These are phyloP conservation scores for Prosopocoilus inquinatus DNA, from an alignment of 2,888 invertebrate genomes.

Conservation along the genomic window DNA sequence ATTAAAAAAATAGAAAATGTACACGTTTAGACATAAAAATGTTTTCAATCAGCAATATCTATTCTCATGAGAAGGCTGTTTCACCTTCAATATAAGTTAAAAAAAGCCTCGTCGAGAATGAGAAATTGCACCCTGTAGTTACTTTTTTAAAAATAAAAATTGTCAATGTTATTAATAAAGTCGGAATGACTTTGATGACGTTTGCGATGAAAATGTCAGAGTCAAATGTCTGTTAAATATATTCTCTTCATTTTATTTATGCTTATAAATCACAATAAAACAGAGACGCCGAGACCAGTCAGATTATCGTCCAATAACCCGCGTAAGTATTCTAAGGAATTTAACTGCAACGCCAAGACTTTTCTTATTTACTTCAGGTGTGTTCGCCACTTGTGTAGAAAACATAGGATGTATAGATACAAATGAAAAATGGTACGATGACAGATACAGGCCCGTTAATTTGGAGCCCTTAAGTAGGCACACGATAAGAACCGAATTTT, in stretches of 20 bases:
- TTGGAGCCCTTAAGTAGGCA: conserved; percentile 45
- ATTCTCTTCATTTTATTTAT: conserved; percentile 15
- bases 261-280: conserved; percentile 4
- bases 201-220: conserved; percentile 19
- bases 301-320: conserved; percentile 15
- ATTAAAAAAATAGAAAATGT: no score
- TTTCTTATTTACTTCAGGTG: conserved; percentile 22
- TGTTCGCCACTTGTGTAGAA: conserved; percentile 43
- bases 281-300: conserved; percentile 1
- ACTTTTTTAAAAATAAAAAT: no score
- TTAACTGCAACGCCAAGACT: no score
- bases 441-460: conserved; percentile 43
- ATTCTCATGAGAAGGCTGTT: no score
- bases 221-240: conserved; percentile 19
- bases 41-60: no score
- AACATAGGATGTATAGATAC: conserved; percentile 47
- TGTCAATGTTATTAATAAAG: no score
- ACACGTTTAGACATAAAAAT: no score
- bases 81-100: no score
- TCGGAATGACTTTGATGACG: no score
- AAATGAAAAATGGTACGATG: conserved; percentile 47
- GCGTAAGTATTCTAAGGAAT: conserved; percentile 16
- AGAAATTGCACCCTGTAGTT: no score
- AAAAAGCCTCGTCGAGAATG: no score
- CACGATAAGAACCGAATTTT: conserved; percentile 48